Conservation (phyloP, 2,797 vertebrate species). For the Knipowitschia caucasica region DNA sequence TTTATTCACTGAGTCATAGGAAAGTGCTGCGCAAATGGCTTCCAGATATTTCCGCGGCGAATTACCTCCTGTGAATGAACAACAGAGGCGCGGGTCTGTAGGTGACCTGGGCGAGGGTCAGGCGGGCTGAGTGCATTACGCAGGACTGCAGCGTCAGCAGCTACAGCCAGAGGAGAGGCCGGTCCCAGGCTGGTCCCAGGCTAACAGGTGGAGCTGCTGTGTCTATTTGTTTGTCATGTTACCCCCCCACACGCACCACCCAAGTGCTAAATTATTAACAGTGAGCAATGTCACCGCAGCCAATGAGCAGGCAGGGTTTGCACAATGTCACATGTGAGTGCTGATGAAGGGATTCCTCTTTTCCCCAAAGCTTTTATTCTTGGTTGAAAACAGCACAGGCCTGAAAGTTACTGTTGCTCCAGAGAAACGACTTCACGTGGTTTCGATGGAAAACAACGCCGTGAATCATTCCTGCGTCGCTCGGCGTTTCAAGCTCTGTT, state of each 20-base stretch:
- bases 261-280: slow-evolving; percentile 64
- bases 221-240: slow-evolving; percentile 62
- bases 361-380: neutral
- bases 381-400: neutral
- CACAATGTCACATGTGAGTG: neutral
- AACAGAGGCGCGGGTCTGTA: slow-evolving; percentile 49
- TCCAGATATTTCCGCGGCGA: slow-evolving; percentile 69
- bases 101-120: slow-evolving; percentile 43
- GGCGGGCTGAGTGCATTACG: slow-evolving; percentile 46
- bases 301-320: neutral
- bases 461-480: neutral
- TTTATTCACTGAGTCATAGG: slow-evolving; percentile 59
- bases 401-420: neutral
- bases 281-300: slow-evolving; percentile 10
- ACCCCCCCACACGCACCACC: slow-evolving; percentile 60
- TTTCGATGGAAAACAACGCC: neutral
- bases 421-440: neutral
- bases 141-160: slow-evolving; percentile 64
- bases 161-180: neutral
- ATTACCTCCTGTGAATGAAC: slow-evolving; percentile 68
- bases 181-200: too few species aligned
- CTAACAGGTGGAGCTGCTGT: slow-evolving; percentile 71
- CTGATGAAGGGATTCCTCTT: slow-evolving; percentile 4
- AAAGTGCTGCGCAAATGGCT: slow-evolving; percentile 58
- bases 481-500: neutral